Percentiles rank a stretch among this genome's conserved stretches.
Evolutionary conservation across 2,888 invertebrate genomes (phyloP).

Genomic region (Callyntrura sp.): DNA sequence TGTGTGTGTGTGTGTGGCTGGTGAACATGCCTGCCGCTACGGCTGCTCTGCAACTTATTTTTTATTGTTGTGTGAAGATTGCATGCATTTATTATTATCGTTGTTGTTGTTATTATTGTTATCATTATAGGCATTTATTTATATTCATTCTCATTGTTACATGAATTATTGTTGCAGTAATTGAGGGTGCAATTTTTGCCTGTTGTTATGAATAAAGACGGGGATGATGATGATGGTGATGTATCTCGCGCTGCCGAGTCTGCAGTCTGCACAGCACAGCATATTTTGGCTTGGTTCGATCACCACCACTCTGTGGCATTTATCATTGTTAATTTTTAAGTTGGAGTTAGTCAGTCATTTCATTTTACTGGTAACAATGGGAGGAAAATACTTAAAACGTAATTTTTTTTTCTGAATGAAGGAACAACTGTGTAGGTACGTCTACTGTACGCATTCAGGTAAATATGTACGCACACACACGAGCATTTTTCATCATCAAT

Average conservation of each 20-base stretch:
- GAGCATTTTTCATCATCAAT: too few relatives aligned
- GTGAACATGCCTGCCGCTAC: constrained; percentile 12
- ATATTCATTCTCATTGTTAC: constrained; percentile 14
- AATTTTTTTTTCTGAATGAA: too few relatives aligned
- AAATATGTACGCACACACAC: too few relatives aligned
- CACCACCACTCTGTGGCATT: constrained; percentile 7
- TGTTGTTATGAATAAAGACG: background rate
- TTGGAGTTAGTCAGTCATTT: too few relatives aligned
- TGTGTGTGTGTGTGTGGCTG: background rate
- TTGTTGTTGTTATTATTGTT: too few relatives aligned
- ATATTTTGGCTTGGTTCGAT: constrained; percentile 13
- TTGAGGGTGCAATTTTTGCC: constrained; percentile 45
- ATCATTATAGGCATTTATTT: background rate
- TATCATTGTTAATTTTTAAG: constrained; percentile 1
- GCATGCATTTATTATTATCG: background rate
- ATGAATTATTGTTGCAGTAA: constrained; percentile 51
- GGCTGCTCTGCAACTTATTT: constrained; percentile 11
- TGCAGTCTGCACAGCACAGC: background rate
- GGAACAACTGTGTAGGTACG: too few relatives aligned
- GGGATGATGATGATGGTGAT: background rate
- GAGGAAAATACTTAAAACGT: too few relatives aligned
- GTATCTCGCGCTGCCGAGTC: background rate
- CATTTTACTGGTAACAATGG: too few relatives aligned
- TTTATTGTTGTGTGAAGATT: constrained; percentile 27
- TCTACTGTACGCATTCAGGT: too few relatives aligned